Conservation (phyloP, 2,113 vertebrate species). For the Calcarius ornatus region DNA sequence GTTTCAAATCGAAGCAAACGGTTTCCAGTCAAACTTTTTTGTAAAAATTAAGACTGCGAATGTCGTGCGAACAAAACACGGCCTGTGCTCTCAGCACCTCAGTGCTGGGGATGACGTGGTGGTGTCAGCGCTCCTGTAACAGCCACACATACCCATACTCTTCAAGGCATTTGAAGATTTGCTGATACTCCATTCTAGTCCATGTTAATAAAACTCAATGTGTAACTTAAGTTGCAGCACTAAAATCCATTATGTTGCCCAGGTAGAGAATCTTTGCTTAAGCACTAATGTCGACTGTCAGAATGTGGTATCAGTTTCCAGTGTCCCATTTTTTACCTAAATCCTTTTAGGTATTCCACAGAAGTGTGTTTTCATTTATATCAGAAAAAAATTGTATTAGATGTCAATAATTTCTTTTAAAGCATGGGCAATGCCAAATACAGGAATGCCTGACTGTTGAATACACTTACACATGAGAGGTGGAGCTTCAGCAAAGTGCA, state of each 20-base stretch:
- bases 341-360: not conserved
- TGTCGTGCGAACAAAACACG: fast-evolving
- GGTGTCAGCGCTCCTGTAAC: fast-evolving
- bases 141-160: fast-evolving
- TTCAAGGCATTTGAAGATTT: not conserved
- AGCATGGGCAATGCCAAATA: not conserved
- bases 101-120: fast-evolving
- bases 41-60: not conserved
- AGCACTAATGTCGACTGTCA: not conserved
- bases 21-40: not conserved
- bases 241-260: not conserved
- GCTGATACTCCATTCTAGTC: not conserved
- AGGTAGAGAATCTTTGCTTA: not conserved
- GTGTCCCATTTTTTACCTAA: not conserved
- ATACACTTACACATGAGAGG: not conserved
- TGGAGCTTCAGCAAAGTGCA: not conserved
- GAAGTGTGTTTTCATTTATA: not conserved
- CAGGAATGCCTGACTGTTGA: not conserved
- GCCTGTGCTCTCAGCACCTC: not conserved
- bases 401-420: not conserved
- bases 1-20: too few relatives aligned
- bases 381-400: not conserved
- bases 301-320: not conserved
- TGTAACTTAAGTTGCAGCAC: not conserved
- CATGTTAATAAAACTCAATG: not conserved